Base-by-base conservation (phyloP, 92 coral and sea anemone species). In the Blastomussa wellsi region DNA sequence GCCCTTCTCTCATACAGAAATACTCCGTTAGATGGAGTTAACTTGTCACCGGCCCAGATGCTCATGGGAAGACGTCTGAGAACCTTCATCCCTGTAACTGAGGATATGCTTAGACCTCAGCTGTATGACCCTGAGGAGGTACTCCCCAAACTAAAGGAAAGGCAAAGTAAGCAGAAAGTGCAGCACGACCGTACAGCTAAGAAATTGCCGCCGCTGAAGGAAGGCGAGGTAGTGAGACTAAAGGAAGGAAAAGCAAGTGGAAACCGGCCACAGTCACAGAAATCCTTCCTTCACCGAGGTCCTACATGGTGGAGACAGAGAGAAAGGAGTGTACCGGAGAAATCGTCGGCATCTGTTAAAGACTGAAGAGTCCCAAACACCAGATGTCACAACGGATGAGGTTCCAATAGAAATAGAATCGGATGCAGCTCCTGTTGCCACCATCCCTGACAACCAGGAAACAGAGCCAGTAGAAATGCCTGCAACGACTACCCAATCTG, bases 1-100 rank as follows among this genome's bases (percentile, higher is more conserved):
- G 82, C 90, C 48, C 90, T 87, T 17, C 72, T 82, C 19, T 41
- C 81, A 1, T 82, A 60, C 77, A 74, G 87, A 32, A 81, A 59
- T 41, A 82, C 87, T 5, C 75, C 87, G 0, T 13, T 79, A 3
- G 78, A 48, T 24, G 57, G 75, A 31, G 51, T 86, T 0, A 86
- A 67, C 55, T 41, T 81, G 66, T 72, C 90, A 24, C 92, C 90
- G 0, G 74, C 86, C 11, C 86, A 87, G 82, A 38, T 86, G 72
- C 72, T 80, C 1, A 86, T 86, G 90, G 72, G 72, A n/a, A 67
- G 86, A 44, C 67, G 90, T 49, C 53, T 90, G 37, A 90, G 57
- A 51, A 51, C 57, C 57, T 16, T 51, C 22, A 51, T 51, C 22
- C 57, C 57, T 15, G 57, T 51, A 86, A 52, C 87, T 51, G 42